phyloP scores from a whole-genome alignment of 2,113 vertebrate species.

The Pogonocichla stellata region DNA sequence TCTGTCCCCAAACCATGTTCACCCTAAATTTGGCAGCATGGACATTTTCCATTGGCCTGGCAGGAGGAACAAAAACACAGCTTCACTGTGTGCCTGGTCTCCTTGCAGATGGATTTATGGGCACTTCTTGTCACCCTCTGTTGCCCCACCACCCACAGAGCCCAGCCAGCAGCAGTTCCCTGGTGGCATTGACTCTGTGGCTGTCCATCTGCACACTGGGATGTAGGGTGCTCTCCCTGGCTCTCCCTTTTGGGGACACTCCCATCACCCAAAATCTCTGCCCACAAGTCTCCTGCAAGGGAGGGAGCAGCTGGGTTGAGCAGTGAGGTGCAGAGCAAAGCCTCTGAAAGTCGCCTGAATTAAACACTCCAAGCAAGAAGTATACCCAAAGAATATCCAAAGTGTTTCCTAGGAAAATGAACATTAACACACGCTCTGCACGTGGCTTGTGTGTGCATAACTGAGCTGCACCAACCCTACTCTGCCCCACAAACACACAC shows the following conservation, averaged over 20 bases:
- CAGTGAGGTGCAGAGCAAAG: neutral
- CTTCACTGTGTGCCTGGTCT: neutral
- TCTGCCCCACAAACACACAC: accelerated
- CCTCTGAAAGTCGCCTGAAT: neutral
- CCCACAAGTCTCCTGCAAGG: neutral
- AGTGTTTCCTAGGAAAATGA: neutral
- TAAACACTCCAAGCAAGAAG: neutral
- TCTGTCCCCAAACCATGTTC: neutral
- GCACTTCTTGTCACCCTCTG: neutral
- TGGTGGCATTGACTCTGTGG: neutral
- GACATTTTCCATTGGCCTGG: neutral
- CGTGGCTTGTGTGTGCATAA: neutral
- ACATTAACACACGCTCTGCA: neutral
- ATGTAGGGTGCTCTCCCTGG: neutral
- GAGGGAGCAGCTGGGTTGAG: neutral
- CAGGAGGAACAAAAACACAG: accelerated
- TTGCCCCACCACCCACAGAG: accelerated
- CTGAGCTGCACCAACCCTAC: neutral
- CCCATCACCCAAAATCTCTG: neutral
- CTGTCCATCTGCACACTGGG: neutral
- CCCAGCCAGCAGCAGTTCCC: neutral
- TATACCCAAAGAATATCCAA: neutral
- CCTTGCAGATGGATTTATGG: neutral
- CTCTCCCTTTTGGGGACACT: neutral
- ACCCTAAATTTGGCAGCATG: neutral